These are phyloP conservation scores for Poicephalus meyeri DNA, from an alignment of 2,113 vertebrate genomes.

Conservation along the genomic window DNA sequence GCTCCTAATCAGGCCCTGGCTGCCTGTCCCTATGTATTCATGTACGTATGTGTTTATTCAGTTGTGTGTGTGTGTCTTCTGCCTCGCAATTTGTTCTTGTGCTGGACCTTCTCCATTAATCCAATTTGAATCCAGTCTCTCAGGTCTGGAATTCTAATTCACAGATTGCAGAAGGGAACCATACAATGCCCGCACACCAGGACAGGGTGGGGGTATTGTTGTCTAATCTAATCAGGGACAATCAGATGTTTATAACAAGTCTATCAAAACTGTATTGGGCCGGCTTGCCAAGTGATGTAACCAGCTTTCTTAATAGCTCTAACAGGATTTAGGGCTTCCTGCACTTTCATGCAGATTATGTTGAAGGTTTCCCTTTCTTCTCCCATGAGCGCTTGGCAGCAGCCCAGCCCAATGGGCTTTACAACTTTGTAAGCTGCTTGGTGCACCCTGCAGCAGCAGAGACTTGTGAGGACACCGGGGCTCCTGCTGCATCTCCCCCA, in stretches of 20 bases:
- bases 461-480: not conserved
- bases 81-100: constrained; percentile 24
- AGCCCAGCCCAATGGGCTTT: not conserved
- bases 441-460: not conserved
- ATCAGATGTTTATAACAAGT: constrained; percentile 66
- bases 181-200: constrained; percentile 22
- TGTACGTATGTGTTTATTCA: not conserved
- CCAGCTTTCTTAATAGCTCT: constrained; percentile 24
- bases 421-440: not conserved
- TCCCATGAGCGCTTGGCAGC: constrained; percentile 1
- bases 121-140: constrained; percentile 74
- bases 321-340: constrained; percentile 39
- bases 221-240: constrained; percentile 70
- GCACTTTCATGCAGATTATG: constrained; percentile 41
- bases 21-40: constrained; percentile 10
- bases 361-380: constrained; percentile 50
- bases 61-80: not conserved
- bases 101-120: constrained; percentile 73
- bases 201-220: constrained; percentile 53
- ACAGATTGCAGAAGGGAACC: constrained; percentile 56
- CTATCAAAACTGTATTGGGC: constrained; percentile 54
- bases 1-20: constrained; percentile 58
- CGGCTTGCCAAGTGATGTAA: constrained; percentile 15
- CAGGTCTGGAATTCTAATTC: constrained; percentile 75
- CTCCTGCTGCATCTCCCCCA: not conserved